phyloP scores from a whole-genome alignment of 2,888 invertebrate genomes.

The Arenicola marina region DNA sequence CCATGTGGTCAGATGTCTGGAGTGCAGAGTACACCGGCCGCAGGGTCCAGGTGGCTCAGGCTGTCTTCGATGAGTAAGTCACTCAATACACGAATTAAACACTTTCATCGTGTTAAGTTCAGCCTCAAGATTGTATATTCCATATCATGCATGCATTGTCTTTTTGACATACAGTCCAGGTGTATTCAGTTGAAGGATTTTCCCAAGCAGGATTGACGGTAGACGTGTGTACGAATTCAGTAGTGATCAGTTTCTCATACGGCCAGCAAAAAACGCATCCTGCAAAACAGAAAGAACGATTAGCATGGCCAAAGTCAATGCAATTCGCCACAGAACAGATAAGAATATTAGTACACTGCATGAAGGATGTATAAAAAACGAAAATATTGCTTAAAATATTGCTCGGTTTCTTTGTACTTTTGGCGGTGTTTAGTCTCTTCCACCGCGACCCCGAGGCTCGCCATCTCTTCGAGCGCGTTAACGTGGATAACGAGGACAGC shows the following conservation, averaged over 20 bases:
- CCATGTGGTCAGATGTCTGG: slow-evolving; percentile 23
- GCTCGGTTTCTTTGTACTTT: background rate
- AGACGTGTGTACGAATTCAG: no score
- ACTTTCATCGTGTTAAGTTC: background rate
- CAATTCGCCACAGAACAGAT: no score
- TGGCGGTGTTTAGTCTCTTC: slow-evolving; percentile 19
- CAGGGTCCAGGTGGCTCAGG: slow-evolving; percentile 21
- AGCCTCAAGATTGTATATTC: slow-evolving; percentile 2
- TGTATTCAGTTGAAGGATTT: no score
- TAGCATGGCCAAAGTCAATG: background rate
- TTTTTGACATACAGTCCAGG: background rate
- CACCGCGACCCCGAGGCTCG: slow-evolving; percentile 13
- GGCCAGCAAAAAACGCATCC: no score
- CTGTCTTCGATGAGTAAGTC: slow-evolving; percentile 28
- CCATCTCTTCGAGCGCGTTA: slow-evolving; percentile 17
- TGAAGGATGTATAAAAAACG: no score
- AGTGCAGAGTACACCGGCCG: slow-evolving; percentile 22
- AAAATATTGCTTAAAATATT: no score
- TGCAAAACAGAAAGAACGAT: no score
- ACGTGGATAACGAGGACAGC: slow-evolving; percentile 17
- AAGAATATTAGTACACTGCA: no score
- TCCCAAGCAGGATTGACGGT: no score
- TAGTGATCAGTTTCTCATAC: no score
- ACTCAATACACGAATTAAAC: no score
- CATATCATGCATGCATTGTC: background rate